Percentiles rank a stretch among this genome's conserved stretches.
phyloP scores from a whole-genome alignment of 2,113 vertebrate species.

The Saguinus imperator region DNA sequence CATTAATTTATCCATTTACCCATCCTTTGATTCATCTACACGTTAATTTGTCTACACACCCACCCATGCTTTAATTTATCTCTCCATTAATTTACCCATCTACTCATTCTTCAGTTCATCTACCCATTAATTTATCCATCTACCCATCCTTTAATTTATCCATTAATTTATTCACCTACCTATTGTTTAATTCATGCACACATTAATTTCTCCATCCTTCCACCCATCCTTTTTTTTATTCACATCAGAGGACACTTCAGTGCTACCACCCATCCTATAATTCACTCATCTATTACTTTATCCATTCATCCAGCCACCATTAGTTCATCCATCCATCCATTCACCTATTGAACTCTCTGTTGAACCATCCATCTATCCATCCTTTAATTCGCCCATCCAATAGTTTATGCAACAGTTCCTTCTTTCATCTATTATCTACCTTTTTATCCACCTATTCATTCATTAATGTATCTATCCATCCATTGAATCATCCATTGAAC shows the following conservation, averaged over 20 bases:
- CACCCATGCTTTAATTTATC: too few relatives aligned
- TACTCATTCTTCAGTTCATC: too few relatives aligned
- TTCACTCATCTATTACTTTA: neutral
- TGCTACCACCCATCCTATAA: neutral
- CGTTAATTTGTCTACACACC: too few relatives aligned
- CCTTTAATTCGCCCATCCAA: neutral
- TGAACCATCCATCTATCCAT: neutral
- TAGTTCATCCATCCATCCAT: neutral
- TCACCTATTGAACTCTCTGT: neutral
- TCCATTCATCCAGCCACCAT: neutral
- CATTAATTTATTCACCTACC: too few relatives aligned
- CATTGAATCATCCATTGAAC: neutral
- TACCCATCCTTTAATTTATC: too few relatives aligned
- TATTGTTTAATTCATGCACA: too few relatives aligned
- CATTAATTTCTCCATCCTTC: too few relatives aligned
- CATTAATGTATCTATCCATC: neutral
- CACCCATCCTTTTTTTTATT: too few relatives aligned
- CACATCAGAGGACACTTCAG: too few relatives aligned
- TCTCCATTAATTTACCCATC: too few relatives aligned
- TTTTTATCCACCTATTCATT: neutral
- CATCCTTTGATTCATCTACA: neutral
- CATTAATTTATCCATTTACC: neutral
- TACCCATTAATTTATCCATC: too few relatives aligned
- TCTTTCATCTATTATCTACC: neutral
- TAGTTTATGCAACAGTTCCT: neutral